These are phyloP conservation scores for Carposina sasakii DNA, from an alignment of 1,140 invertebrate genomes.

Conservation along the genomic window DNA sequence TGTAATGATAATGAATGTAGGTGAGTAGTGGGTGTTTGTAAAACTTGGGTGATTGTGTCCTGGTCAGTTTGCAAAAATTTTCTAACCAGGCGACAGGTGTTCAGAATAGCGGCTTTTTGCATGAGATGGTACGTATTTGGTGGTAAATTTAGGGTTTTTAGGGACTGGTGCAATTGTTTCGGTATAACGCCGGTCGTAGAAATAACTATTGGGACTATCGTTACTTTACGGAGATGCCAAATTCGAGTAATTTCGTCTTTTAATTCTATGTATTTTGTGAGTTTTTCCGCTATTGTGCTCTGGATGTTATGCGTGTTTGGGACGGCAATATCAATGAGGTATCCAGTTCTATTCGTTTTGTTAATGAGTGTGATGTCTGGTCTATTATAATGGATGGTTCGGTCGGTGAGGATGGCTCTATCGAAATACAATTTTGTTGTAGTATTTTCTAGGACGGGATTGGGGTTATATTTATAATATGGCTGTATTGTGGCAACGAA, in stretches of 20 bases:
- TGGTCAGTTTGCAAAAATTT: slow-evolving; percentile 15
- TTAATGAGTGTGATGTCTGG: background rate
- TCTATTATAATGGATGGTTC: background rate
- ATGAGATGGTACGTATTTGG: slow-evolving; percentile 6
- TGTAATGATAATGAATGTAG: too few species aligned
- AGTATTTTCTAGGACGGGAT: slow-evolving; percentile 1
- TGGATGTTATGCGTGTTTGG: slow-evolving; percentile 7
- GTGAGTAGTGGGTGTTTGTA: too few species aligned
- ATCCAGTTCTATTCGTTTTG: slow-evolving; percentile 3
- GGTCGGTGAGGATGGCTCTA: slow-evolving; percentile 1
- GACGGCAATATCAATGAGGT: slow-evolving; percentile 5
- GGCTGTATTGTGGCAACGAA: background rate
- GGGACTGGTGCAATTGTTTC: slow-evolving; percentile 10
- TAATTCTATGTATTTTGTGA: slow-evolving; percentile 6
- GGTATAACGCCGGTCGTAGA: slow-evolving; percentile 23
- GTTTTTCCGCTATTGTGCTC: slow-evolving; percentile 6
- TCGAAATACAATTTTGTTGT: slow-evolving; percentile 6
- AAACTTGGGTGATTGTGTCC: too few species aligned
- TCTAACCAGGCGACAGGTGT: slow-evolving; percentile 19
- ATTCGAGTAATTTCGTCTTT: slow-evolving; percentile 7
- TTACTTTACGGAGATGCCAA: slow-evolving; percentile 1
- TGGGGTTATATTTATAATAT: slow-evolving; percentile 3
- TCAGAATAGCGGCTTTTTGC: slow-evolving; percentile 20
- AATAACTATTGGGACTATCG: slow-evolving; percentile 17
- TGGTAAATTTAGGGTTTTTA: slow-evolving; percentile 14